Conservation (phyloP, 30 jellyfish, hydroid and myxozoan species). For the Aurelia aurita region DNA sequence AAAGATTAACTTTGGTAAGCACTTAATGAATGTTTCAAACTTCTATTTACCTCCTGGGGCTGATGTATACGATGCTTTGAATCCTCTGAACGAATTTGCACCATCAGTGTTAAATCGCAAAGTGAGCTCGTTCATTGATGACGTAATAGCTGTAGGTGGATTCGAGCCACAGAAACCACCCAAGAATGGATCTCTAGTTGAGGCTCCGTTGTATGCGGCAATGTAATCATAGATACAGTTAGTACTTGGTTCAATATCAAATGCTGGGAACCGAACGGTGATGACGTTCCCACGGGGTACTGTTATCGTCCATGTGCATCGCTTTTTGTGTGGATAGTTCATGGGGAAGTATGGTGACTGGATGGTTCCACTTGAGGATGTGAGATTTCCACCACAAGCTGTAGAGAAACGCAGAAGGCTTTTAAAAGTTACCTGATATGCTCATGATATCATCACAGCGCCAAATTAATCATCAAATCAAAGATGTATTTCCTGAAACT, state of each 20-base stretch:
- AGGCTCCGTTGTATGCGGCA: slow-evolving; percentile 73
- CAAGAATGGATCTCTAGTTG: slow-evolving; percentile 47
- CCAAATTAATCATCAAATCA: too few species aligned
- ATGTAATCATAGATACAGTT: slow-evolving; percentile 65
- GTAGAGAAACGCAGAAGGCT: not conserved
- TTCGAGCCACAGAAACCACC: slow-evolving; percentile 61
- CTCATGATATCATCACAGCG: too few species aligned
- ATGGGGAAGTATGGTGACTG: slow-evolving; percentile 79
- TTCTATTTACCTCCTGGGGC: slow-evolving; percentile 58
- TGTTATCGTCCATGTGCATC: slow-evolving; percentile 63
- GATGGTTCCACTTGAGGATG: slow-evolving; percentile 59
- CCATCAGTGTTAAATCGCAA: slow-evolving; percentile 66
- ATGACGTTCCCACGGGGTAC: slow-evolving; percentile 62
- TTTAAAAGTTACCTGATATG: not conserved
- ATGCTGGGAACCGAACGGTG: slow-evolving; percentile 49
- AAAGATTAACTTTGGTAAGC: too few species aligned
- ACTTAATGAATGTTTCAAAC: not conserved
- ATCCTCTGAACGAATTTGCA: slow-evolving; percentile 68
- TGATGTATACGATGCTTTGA: slow-evolving; percentile 43
- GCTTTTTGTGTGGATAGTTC: slow-evolving; percentile 76
- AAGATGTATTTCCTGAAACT: too few species aligned
- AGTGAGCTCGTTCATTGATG: slow-evolving; percentile 63
- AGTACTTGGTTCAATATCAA: slow-evolving; percentile 67
- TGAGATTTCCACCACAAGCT: slow-evolving; percentile 83
- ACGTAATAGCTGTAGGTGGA: slow-evolving; percentile 50